Evolutionary conservation across 53 echinoderm and acorn worm species (phyloP).

Genomic region (Mesocentrotus franciscanus): DNA sequence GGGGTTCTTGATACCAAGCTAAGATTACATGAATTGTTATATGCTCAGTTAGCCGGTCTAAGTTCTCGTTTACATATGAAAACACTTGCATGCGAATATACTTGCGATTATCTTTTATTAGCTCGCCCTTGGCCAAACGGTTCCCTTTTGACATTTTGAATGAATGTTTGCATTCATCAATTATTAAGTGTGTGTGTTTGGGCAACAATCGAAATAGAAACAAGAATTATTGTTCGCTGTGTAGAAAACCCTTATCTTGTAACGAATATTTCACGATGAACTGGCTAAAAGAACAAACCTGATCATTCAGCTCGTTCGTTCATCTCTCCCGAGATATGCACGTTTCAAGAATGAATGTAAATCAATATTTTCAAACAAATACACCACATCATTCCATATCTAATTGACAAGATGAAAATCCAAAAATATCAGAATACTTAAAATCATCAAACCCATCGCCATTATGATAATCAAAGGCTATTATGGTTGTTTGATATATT

Average conservation of each 20-base stretch:
- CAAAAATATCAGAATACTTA: no score
- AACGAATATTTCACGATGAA: background rate
- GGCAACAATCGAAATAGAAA: background rate
- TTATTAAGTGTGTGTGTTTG: background rate
- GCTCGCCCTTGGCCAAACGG: background rate
- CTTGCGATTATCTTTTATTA: background rate
- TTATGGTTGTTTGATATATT: no score
- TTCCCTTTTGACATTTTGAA: constrained; percentile 10
- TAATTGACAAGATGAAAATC: no score
- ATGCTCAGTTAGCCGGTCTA: background rate
- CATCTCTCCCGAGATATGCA: no score
- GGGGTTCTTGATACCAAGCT: no score
- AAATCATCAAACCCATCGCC: background rate
- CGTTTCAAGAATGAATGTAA: background rate
- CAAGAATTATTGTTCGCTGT: background rate
- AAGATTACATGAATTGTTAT: no score
- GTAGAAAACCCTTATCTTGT: background rate
- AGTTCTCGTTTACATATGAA: background rate
- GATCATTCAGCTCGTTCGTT: background rate
- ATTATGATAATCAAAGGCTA: background rate
- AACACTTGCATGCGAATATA: background rate
- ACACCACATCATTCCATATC: background rate
- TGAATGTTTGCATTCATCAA: background rate
- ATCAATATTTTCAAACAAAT: background rate
- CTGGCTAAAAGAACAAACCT: no score